A percentile compares a stretch with the other conserved stretches of the same genome.
These are phyloP conservation scores for Athalia circularis DNA, from an alignment of 2,888 invertebrate species.

Conservation along the genomic window DNA sequence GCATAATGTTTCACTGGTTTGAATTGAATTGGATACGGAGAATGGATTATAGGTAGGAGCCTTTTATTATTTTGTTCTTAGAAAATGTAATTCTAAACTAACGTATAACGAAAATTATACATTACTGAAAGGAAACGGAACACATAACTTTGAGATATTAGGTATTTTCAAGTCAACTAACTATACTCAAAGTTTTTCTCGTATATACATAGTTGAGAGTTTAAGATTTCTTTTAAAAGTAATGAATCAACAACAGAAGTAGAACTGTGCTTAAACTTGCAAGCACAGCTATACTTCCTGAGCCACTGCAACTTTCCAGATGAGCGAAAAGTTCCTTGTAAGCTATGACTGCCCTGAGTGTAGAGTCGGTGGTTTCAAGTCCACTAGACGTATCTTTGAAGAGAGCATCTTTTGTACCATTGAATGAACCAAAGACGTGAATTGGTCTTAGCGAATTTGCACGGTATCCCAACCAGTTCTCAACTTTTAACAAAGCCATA, in stretches of 20 bases:
- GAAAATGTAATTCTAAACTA: slow-evolving; percentile 37
- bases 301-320: slow-evolving; percentile 70
- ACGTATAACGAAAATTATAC: slow-evolving; percentile 18
- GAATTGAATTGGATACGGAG: too few relatives aligned
- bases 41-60: not conserved
- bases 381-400: slow-evolving; percentile 81
- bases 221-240: slow-evolving; percentile 13
- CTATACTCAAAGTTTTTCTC: not conserved
- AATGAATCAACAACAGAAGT: slow-evolving; percentile 21
- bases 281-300: slow-evolving; percentile 3
- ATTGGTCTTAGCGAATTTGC: slow-evolving; percentile 68
- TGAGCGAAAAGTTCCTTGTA: slow-evolving; percentile 77
- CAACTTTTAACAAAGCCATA: slow-evolving; percentile 74
- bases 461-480: slow-evolving; percentile 76
- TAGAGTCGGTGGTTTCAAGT: slow-evolving; percentile 74
- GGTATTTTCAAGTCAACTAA: slow-evolving; percentile 8
- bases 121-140: slow-evolving; percentile 23
- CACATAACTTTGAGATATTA: slow-evolving; percentile 13
- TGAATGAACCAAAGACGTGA: slow-evolving; percentile 79
- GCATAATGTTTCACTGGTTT: too few relatives aligned
- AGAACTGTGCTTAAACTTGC: slow-evolving; percentile 31
- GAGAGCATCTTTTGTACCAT: slow-evolving; percentile 76
- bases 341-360: slow-evolving; percentile 75
- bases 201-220: slow-evolving; percentile 18
- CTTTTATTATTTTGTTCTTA: slow-evolving; percentile 17